Conservation (phyloP, 1,140 invertebrate species). For the Drosophila pandora region DNA sequence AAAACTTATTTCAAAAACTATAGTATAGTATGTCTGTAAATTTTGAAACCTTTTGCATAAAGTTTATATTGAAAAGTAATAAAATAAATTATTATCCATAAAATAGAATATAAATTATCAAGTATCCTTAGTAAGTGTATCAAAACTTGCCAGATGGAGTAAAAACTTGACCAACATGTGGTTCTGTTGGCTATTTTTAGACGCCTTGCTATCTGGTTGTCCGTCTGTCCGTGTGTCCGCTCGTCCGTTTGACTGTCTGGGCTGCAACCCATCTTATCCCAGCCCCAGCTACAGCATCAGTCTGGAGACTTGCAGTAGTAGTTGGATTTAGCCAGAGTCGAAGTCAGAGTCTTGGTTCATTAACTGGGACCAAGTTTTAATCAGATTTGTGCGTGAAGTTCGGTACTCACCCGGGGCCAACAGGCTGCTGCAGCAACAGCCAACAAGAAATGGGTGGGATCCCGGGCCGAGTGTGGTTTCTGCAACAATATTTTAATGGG, state of each 20-base stretch:
- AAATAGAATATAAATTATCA: no score
- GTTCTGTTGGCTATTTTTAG: conserved; percentile 68
- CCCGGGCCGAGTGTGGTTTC: background rate
- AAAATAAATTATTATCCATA: no score
- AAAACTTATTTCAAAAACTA: no score
- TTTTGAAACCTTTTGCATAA: no score
- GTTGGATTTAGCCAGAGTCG: conserved; percentile 38
- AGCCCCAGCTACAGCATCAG: conserved; percentile 1
- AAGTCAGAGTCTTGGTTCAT: conserved; percentile 55
- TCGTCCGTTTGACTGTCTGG: conserved; percentile 1
- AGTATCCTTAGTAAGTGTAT: background rate
- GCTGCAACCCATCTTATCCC: conserved; percentile 24
- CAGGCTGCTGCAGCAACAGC: conserved; percentile 8
- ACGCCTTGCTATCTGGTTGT: conserved; percentile 31
- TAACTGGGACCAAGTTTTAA: conserved; percentile 63
- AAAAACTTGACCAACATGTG: conserved; percentile 76
- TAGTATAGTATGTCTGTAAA: no score
- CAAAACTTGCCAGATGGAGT: background rate
- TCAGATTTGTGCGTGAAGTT: conserved; percentile 77
- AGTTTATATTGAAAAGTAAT: no score
- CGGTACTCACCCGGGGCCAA: conserved; percentile 37
- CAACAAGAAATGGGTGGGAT: conserved; percentile 2
- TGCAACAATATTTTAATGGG: conserved; percentile 45
- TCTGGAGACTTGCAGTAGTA: background rate
- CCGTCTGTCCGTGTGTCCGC: conserved; percentile 17